These are phyloP conservation scores for Pungitius pungitius DNA, from an alignment of 2,113 vertebrate species.

Conservation along the genomic window DNA sequence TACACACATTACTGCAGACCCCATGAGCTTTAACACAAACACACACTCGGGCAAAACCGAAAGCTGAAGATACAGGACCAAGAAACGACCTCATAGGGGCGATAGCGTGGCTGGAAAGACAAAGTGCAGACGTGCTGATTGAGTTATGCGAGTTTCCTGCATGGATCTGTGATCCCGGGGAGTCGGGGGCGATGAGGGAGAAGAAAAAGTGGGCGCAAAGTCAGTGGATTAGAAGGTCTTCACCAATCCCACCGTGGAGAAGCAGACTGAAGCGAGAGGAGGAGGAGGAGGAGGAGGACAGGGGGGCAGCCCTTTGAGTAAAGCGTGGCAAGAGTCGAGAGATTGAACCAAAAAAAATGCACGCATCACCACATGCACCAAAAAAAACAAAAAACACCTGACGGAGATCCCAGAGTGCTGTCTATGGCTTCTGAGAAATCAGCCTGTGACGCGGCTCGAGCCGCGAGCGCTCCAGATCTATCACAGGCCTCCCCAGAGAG, in stretches of 20 bases:
- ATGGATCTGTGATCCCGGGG: slow-evolving; percentile 1
- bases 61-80: slow-evolving; percentile 53
- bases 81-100: neutral
- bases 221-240: slow-evolving; percentile 45
- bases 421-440: slow-evolving; percentile 66
- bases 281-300: slow-evolving; percentile 41
- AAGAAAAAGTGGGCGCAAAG: slow-evolving; percentile 24
- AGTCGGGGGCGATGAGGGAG: neutral
- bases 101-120: slow-evolving; percentile 67
- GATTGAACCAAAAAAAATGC: slow-evolving; percentile 10
- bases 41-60: slow-evolving; percentile 42
- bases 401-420: slow-evolving; percentile 44
- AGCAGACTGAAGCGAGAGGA: slow-evolving; percentile 20
- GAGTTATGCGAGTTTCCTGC: slow-evolving; percentile 52
- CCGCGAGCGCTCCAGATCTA: slow-evolving; percentile 4
- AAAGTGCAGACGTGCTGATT: slow-evolving; percentile 82
- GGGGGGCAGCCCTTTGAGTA: slow-evolving; percentile 79
- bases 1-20: slow-evolving; percentile 47
- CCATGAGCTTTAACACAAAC: slow-evolving; percentile 17
- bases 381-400: slow-evolving; percentile 31
- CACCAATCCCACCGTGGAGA: slow-evolving; percentile 32
- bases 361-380: slow-evolving; percentile 33
- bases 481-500: slow-evolving; percentile 15
- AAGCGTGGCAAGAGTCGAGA: slow-evolving; percentile 59
- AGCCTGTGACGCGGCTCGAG: neutral